Evolutionary conservation across 2,113 vertebrate species (phyloP), one percentile per base, ranked within the genome.

Genomic region (Cettia cetti): DNA sequence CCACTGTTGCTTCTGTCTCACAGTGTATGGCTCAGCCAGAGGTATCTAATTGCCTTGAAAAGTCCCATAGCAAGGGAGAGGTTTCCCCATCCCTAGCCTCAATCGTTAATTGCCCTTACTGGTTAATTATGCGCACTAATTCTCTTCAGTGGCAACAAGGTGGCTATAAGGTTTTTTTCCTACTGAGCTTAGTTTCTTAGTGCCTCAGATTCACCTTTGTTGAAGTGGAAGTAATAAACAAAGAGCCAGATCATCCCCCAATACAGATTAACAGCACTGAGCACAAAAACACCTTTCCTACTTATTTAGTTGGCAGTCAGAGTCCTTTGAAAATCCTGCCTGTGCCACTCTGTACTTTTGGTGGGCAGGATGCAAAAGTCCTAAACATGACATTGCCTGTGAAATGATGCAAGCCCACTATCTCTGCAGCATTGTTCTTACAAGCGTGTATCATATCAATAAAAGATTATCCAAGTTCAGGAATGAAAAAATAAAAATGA

Each of bases 401-500:
- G 82, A 96, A 94, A 79, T 61, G 71, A 90, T 63, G 82, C 84
- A 95, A 93, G 45, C 63, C 49, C 45, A 47, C 71, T 76, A 24
- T 85, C 70, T 82, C 61, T 92, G 53, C 75, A 80, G 31, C 71
- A 76, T 90, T 93, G 79, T 91, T 94, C 92, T 80, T 77, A 85
- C 54, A 88, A 72, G 50, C 2, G 0, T 85, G 63, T 50, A 69
- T 82, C 71, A 50, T 94, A 96, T 85, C 90, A 95, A 93, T 93
- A 93, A 93, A 93, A 91, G 79, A 92, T 93, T 88, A 90, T 95
- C 75, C 0, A 0, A 92, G 71, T 76, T 50, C 45, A 65, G 50
- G 28, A 92, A 90, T 77, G 71, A 92, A 91, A 93, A 93, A 88
- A 95, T 33, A 90, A 83, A 94, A 94, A 93, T 40, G 30, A 92